Conservation (phyloP, 2,888 invertebrate genomes). For the Crocallis elinguaria region DNA sequence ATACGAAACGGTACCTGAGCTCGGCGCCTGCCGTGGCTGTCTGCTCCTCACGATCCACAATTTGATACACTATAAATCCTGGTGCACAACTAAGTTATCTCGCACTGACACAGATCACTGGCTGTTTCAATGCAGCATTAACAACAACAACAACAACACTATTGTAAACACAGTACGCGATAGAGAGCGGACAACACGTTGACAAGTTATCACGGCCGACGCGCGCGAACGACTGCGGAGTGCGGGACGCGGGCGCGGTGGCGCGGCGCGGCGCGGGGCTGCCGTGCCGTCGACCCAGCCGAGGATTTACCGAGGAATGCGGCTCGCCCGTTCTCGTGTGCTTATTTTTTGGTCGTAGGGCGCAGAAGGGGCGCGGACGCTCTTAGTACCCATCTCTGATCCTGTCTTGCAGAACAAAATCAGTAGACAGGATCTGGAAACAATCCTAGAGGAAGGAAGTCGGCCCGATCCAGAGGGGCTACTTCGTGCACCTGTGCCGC, state of each 20-base stretch:
- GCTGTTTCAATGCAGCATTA: slow-evolving; percentile 53
- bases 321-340: slow-evolving; percentile 75
- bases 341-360: slow-evolving; percentile 68
- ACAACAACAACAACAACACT: slow-evolving; percentile 74
- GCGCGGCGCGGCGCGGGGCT: slow-evolving; percentile 39
- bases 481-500: slow-evolving; percentile 30
- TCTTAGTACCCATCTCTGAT: neutral
- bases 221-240: slow-evolving; percentile 74
- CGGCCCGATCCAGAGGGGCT: slow-evolving; percentile 8
- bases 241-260: slow-evolving; percentile 38
- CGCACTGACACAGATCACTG: slow-evolving; percentile 66
- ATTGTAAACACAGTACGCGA: slow-evolving; percentile 76
- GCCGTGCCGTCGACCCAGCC: slow-evolving; percentile 50
- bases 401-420: neutral
- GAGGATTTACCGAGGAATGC: slow-evolving; percentile 72
- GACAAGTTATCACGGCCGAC: slow-evolving; percentile 63
- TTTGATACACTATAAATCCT: slow-evolving; percentile 50
- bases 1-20: slow-evolving; percentile 77
- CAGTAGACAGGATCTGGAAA: neutral
- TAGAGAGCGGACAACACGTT: slow-evolving; percentile 54
- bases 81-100: slow-evolving; percentile 37
- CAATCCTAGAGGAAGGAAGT: neutral
- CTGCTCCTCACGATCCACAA: slow-evolving; percentile 63
- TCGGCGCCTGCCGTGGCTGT: slow-evolving; percentile 77
- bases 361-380: slow-evolving; percentile 43